These are phyloP conservation scores for Lasius platythorax DNA, from an alignment of 2,888 invertebrate species.

Conservation along the genomic window DNA sequence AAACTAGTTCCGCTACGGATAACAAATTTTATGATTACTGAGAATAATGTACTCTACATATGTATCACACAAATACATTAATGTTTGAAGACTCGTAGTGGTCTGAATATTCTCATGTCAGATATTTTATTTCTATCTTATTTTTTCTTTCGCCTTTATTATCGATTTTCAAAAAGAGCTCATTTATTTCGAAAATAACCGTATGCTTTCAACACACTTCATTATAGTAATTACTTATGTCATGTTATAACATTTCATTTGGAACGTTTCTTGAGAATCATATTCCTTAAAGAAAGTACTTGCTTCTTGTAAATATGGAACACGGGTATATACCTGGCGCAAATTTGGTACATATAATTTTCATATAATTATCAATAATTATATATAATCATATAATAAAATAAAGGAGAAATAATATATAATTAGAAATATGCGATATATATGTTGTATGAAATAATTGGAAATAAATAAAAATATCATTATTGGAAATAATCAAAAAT, in stretches of 20 bases:
- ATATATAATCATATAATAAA: background rate
- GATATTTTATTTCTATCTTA: background rate
- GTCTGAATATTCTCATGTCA: background rate
- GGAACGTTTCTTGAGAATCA: background rate
- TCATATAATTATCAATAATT: background rate
- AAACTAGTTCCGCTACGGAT: background rate
- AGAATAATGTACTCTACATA: background rate
- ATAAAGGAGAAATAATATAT: background rate
- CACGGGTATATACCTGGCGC: conserved; percentile 76
- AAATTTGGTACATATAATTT: conserved; percentile 73
- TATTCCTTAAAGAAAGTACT: background rate
- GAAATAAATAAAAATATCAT: conserved; percentile 5
- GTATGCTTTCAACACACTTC: background rate
- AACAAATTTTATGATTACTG: background rate
- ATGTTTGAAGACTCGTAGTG: background rate
- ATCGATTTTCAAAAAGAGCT: conserved; percentile 11
- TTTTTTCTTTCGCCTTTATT: conserved; percentile 12
- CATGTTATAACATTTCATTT: background rate
- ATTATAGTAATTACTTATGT: background rate
- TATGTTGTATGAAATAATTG: background rate
- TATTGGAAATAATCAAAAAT: background rate
- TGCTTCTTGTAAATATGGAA: conserved; percentile 68
- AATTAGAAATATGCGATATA: background rate
- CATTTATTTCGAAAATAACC: conserved; percentile 31
- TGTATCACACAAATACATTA: background rate